Base-by-base conservation (phyloP, 2,113 vertebrate genomes). In the Geococcyx californianus region DNA sequence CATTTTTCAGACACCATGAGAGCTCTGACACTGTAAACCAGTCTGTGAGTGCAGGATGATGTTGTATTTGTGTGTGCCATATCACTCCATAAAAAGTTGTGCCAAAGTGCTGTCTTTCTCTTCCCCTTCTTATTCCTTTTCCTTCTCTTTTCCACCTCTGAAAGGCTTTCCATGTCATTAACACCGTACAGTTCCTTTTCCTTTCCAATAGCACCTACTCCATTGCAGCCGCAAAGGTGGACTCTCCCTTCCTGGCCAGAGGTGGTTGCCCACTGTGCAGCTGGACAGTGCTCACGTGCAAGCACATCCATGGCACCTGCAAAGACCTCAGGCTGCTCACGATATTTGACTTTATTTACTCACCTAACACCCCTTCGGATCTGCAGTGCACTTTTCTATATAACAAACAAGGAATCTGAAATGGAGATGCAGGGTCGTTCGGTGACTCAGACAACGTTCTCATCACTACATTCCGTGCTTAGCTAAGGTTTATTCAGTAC, bases 301-400 rank as follows among this genome's bases (percentile, higher is more conserved):
- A n/a, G 42, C 66, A 33, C 8, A 3, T 13, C 58, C 24, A 1
- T 3, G 2, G 52, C 6, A 42, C 12, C 38, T 55, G 67, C 58
- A n/a, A 47, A 63, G 36, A 9, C 36, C 49, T 44, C 51, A 8
- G 24, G 25, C 17, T 66, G 63, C 72, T 58, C 4, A 0, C 24
- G 67, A 18, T 26, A 1, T 11, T 20, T 16, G 13, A 33, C 52
- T 38, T 11, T 29, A 2, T 16, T 45, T 13, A 2, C 21, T 11
- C 24, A 3, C 12, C 12, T 24, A 4, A 1, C 2, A 7, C 4
- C 52, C 47, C 62, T 13, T 3, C 0, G 1, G 55, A 1, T 28
- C 52, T 67, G 28, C 62, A 19, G 44, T 2, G 4, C 8, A 2
- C n/a, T 77, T 42, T 59, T 34, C 66, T 34, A 0, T 21, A 42